Evolutionary conservation across 2,113 vertebrate species (phyloP).

Genomic region (Gallinago media): DNA sequence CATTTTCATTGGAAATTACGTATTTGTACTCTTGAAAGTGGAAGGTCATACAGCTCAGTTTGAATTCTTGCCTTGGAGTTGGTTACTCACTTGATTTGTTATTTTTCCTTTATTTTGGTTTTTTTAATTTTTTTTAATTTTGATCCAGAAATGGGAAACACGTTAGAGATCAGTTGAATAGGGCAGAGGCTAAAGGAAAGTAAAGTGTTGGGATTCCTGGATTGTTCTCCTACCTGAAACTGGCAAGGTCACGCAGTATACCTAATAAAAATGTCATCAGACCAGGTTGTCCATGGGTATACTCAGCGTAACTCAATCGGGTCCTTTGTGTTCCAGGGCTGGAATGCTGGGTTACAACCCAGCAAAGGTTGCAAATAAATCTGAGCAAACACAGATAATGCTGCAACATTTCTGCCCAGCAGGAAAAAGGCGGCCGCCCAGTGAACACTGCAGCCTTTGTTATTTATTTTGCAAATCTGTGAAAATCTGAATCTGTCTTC

Average conservation of each 20-base stretch:
- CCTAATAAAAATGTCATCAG: not conserved
- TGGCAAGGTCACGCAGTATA: not conserved
- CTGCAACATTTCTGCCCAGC: not conserved
- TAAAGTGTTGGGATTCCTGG: not conserved
- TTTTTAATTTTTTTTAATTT: not conserved
- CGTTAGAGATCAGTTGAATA: not conserved
- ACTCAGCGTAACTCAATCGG: not conserved
- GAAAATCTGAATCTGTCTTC: not conserved
- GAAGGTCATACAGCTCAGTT: not conserved
- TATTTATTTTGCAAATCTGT: not conserved
- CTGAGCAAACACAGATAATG: conserved; percentile 47
- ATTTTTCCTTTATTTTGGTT: not conserved
- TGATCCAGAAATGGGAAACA: not conserved
- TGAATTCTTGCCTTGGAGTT: conserved; percentile 15
- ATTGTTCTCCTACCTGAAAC: not conserved
- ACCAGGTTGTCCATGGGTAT: not conserved
- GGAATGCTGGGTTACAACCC: conserved; percentile 25
- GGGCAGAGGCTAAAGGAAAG: not conserved
- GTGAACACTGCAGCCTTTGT: not conserved
- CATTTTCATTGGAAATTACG: not conserved
- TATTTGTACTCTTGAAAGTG: not conserved
- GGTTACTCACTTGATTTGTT: not conserved
- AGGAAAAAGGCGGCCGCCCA: not conserved
- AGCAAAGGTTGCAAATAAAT: conserved; percentile 7
- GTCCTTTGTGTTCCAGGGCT: not conserved